Base-by-base conservation (phyloP, 2,888 invertebrate genomes). In the Empis stercorea region DNA sequence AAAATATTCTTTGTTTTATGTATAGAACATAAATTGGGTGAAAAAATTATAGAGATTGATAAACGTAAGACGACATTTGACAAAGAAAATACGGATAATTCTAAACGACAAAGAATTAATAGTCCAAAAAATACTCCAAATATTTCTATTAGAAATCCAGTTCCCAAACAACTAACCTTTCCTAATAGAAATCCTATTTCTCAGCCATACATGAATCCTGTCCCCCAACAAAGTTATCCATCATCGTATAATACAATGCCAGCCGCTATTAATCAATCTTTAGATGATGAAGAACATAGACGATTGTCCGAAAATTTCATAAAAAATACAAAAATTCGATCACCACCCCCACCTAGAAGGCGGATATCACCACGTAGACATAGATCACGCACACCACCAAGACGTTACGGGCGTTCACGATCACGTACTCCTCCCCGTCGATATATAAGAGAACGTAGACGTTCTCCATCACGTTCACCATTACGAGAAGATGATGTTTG, bases 221-320 rank as follows among this genome's bases (percentile, higher is more conserved):
- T 27, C 7, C 5, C 20, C 4, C 23, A 20, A 20, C 20, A 27
- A 27, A 27, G 7, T 6, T 27, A 27, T 27, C 9, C 5, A 27
- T 2, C 7, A 2, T 9, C 23, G 9, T 27, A 27, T 9, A 27
- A 27, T 27, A 4, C 23, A 27, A 9, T 27, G 2, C 23, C 5
- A 27, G 2, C 5, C 23, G 6, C 4, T 6, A 9, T 27, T 4
- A 27, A 27, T 27, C 9, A 48, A 17, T 48, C 38, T 10, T 47
- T 66, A 2, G 65, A 63, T 43, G 63, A 64, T 49, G 61, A 60
- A 16, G 63, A 61, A 3, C 63, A 66, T 48, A 63, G 62, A 44
- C 55, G 57, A 17, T 57, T 66, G 59, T 66, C 65, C 14, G 66
- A 65, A 11, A 57, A 61, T 44, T 66, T 66, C 49, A 54, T 66